These are phyloP conservation scores for Cottus gobio DNA, from an alignment of 2,113 vertebrate genomes.

Conservation along the genomic window DNA sequence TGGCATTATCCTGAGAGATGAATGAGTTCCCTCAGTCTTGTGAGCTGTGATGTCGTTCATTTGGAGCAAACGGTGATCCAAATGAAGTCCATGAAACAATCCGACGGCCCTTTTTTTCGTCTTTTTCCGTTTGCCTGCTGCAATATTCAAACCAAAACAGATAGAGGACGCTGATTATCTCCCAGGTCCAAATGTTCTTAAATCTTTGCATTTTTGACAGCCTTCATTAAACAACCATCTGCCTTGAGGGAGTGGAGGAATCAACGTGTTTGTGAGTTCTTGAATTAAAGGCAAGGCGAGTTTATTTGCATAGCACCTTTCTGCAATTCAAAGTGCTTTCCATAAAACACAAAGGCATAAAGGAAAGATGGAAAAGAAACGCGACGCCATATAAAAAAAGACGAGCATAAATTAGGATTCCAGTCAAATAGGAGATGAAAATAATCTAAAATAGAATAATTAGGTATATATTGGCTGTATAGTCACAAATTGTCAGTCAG, in stretches of 20 bases:
- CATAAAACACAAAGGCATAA: background rate
- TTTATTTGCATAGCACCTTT: background rate
- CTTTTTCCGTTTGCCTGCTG: background rate
- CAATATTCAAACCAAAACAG: background rate
- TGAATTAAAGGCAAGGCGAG: background rate
- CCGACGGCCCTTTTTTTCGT: background rate
- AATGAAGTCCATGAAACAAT: background rate
- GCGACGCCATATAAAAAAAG: background rate
- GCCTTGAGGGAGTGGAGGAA: background rate
- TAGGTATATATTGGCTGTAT: background rate
- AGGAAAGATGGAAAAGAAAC: background rate
- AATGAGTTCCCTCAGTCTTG: background rate
- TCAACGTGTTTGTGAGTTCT: background rate
- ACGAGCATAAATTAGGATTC: background rate
- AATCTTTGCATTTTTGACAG: background rate
- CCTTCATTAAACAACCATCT: background rate
- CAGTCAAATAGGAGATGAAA: background rate
- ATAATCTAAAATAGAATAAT: background rate
- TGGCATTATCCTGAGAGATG: background rate
- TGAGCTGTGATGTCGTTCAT: background rate
- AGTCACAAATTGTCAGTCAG: conserved; percentile 26
- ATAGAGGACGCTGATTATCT: background rate
- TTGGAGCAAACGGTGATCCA: background rate
- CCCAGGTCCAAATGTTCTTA: background rate
- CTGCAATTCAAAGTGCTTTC: background rate